A percentile compares a stretch with the other conserved stretches of the same genome.
Conservation (phyloP, 2,113 vertebrate genomes). For the Empidonax alnorum region DNA sequence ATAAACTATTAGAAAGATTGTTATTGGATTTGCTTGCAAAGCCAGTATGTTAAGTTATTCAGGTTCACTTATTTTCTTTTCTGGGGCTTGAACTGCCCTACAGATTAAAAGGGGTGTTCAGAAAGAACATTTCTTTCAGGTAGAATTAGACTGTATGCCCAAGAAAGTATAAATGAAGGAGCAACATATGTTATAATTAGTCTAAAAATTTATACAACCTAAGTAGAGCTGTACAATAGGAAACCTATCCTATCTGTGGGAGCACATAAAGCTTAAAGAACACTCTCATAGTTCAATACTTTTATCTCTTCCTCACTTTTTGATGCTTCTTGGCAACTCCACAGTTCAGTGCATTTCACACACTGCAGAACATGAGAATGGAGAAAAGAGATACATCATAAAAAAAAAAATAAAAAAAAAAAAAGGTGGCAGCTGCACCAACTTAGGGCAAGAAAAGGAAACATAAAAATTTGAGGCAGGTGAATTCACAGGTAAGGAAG, state of each 20-base stretch:
- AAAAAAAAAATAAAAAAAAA: background rate
- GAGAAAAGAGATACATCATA: background rate
- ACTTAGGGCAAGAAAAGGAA: background rate
- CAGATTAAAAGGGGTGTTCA: background rate
- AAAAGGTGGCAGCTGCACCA: slow-evolving; percentile 24
- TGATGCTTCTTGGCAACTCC: slow-evolving; percentile 26
- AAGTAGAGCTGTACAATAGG: background rate
- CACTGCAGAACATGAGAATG: background rate
- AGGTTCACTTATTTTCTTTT: background rate
- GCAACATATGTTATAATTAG: background rate
- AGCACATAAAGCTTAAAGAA: slow-evolving; percentile 10
- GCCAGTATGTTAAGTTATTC: background rate
- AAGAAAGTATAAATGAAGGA: background rate
- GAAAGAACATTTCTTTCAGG: background rate
- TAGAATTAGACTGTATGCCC: background rate
- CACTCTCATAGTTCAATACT: background rate
- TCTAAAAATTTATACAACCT: background rate
- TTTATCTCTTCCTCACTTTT: slow-evolving; percentile 29
- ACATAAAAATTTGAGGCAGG: background rate
- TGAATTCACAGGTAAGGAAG: background rate
- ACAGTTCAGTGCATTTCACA: slow-evolving; percentile 38
- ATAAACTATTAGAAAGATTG: background rate
- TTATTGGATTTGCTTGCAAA: background rate
- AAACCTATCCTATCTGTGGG: background rate
- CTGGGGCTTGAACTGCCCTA: background rate